These are phyloP conservation scores for Bactericera cockerelli DNA, from an alignment of 1,140 invertebrate species.

Conservation along the genomic window DNA sequence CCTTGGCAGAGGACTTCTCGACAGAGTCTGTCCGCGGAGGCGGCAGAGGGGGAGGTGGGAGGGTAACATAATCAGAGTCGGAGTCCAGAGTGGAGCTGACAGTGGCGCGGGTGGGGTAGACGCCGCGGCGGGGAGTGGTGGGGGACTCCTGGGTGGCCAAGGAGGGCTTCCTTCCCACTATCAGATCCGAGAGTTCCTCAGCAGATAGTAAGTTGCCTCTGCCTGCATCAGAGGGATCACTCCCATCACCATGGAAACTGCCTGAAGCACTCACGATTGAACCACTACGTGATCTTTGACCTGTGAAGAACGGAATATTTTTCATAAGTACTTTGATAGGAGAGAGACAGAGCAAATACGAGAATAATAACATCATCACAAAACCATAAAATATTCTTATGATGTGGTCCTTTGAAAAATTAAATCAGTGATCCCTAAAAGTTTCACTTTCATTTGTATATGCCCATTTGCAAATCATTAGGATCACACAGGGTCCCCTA, in stretches of 20 bases:
- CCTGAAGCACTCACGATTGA: conserved; percentile 54
- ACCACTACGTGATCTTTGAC: conserved; percentile 41
- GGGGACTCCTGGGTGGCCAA: neutral
- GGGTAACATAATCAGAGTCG: conserved; percentile 72
- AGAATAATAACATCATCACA: too few species aligned
- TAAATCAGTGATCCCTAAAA: too few species aligned
- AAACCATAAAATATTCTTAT: too few species aligned
- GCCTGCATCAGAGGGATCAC: conserved; percentile 55
- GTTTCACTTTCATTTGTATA: too few species aligned
- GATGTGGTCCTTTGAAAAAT: too few species aligned
- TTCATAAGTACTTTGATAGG: too few species aligned
- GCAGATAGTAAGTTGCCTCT: conserved; percentile 56
- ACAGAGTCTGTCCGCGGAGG: conserved; percentile 43
- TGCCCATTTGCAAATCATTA: too few species aligned
- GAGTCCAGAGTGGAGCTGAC: conserved; percentile 69
- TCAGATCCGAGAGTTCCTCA: conserved; percentile 62
- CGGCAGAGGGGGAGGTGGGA: conserved; percentile 43
- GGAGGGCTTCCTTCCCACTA: conserved; percentile 42
- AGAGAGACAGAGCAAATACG: too few species aligned
- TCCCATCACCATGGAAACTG: conserved; percentile 70
- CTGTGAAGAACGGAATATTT: too few species aligned
- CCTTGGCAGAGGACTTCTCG: conserved; percentile 42
- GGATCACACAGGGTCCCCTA: too few species aligned
- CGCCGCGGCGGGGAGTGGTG: conserved; percentile 28
- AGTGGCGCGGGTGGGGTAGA: conserved; percentile 59